Evolutionary conservation across 2,797 vertebrate species (phyloP), one percentile per base, ranked within the genome.

Genomic region (Tamandua tetradactyla): DNA sequence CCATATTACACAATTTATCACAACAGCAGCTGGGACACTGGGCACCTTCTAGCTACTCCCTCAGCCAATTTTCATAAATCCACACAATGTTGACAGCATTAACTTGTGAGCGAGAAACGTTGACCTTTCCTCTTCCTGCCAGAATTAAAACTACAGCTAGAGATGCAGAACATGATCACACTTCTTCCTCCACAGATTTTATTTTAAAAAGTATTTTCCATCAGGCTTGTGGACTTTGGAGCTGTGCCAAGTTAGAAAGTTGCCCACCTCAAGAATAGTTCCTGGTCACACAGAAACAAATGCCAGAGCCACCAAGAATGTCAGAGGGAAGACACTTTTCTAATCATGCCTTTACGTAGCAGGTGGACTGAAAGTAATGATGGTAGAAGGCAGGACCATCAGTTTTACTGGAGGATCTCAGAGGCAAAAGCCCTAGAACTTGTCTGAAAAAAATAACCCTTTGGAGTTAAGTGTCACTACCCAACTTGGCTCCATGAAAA

Each of bases 1-100:
- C 81, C 97, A 97, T 97, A 98, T 98, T 98, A 98, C 95, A 98
- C 97, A 98, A 98, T 98, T 98, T 98, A 98, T 98, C 98, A 98
- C 98, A 98, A 98, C 96, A 98, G 96, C 97, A 98, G 96, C 98
- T 98, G 97, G 96, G 96, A 97, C 96, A 96, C 94, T 98, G 97
- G 98, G 98, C 97, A 98, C 94, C 97, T 97, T 97, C 94, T 97
- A 97, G 94, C 84, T 91, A 96, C 66, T 98, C 79, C 95, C 93
- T 95, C 92, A 95, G 98, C 97, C 98, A 98, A 97, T 98, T 98
- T 98, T 98, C 97, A 97, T 98, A 98, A 98, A 98, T 98, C 97
- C 96, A 97, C 25, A 83, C 97, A 98, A 98, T 93, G 98, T 97
- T 98, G 97, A 98, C 97, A 98, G 96, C 96, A 97, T 98, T 98